phyloP scores from a whole-genome alignment of 2,797 vertebrate species.

The Ctenopoma multispine region DNA sequence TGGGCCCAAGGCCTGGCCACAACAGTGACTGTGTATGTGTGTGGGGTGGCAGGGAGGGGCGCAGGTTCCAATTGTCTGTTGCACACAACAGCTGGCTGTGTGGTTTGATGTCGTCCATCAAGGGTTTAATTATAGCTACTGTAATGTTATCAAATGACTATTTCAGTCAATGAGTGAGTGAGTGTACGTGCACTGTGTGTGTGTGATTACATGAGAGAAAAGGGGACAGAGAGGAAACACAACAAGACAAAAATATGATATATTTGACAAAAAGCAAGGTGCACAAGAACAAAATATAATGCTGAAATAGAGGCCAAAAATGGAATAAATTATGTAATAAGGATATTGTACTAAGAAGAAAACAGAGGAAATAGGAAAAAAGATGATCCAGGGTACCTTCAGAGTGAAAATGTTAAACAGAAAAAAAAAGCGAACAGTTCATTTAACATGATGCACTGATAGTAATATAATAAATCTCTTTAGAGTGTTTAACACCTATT shows the following conservation, averaged over 20 bases:
- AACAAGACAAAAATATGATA: conserved; percentile 13
- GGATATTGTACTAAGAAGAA: conserved; percentile 6
- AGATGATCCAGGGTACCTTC: not conserved
- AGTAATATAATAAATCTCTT: conserved; percentile 36
- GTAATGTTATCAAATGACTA: conserved; percentile 81
- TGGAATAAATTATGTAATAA: conserved; percentile 32
- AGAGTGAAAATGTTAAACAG: conserved; percentile 8
- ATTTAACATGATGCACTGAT: not conserved
- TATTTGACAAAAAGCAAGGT: conserved; percentile 43
- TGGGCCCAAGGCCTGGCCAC: conserved; percentile 76
- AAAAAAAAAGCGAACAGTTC: no score
- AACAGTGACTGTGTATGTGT: conserved; percentile 63
- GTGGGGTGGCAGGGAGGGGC: conserved; percentile 35
- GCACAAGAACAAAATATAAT: conserved; percentile 18
- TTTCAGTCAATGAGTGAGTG: conserved; percentile 57
- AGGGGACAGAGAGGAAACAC: conserved; percentile 2
- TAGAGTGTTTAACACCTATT: conserved; percentile 55
- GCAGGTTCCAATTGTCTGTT: conserved; percentile 72
- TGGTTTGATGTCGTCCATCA: conserved; percentile 78
- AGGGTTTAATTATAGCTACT: conserved; percentile 81
- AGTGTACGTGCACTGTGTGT: not conserved
- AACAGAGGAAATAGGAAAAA: conserved; percentile 4
- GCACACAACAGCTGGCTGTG: conserved; percentile 80
- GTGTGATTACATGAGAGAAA: conserved; percentile 6
- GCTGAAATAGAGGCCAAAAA: conserved; percentile 28